Evolutionary conservation across 2,797 vertebrate genomes (phyloP).

Genomic region (Cyprinodon diabolis): DNA sequence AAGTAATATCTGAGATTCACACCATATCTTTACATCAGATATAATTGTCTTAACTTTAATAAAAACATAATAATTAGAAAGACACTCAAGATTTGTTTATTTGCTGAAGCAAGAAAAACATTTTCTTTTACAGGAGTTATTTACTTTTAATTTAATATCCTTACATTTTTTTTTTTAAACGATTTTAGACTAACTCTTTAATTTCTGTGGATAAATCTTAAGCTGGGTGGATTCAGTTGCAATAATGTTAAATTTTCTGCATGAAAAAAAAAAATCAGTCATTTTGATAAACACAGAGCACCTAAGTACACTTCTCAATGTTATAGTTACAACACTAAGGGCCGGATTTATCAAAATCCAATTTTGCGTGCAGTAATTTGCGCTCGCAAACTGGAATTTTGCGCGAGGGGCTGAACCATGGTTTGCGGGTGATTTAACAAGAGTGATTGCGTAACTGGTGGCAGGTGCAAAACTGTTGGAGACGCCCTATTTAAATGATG

Average conservation of each 20-base stretch:
- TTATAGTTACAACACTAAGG: neutral
- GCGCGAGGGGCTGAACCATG: no score
- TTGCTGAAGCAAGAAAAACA: slow-evolving; percentile 2
- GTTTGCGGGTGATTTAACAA: no score
- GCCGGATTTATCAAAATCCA: no score
- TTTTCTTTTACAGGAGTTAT: neutral
- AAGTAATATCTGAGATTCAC: slow-evolving; percentile 31
- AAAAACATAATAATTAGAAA: neutral
- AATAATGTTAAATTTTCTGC: neutral
- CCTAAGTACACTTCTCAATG: neutral
- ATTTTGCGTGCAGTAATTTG: no score
- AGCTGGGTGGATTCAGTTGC: neutral
- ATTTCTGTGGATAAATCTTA: neutral
- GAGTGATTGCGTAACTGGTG: no score
- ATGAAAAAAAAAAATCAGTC: neutral
- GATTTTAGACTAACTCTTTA: no score
- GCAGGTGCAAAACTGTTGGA: no score
- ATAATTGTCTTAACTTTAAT: slow-evolving; percentile 12
- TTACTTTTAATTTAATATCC: slow-evolving; percentile 36
- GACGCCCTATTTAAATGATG: no score
- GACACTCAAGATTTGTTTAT: slow-evolving; percentile 40
- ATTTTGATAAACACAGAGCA: neutral
- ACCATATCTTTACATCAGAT: neutral
- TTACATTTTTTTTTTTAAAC: neutral
- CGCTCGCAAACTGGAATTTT: no score